Evolutionary conservation across 1,140 invertebrate species (phyloP).

Genomic region (Gonioctena quinquepunctata): DNA sequence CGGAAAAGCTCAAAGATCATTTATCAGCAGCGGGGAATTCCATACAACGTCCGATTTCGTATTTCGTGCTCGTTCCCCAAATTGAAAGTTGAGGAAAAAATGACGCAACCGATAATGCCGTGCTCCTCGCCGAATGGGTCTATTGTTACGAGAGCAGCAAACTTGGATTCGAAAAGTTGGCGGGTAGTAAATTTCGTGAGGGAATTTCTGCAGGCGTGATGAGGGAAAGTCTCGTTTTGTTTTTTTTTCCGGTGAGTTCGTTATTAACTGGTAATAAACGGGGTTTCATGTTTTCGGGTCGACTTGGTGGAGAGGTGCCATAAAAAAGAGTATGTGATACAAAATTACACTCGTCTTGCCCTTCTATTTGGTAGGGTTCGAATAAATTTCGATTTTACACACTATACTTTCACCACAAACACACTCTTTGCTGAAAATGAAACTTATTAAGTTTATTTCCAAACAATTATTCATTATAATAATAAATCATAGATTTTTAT

Average conservation of each 20-base stretch:
- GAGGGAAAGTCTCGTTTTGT: not conserved
- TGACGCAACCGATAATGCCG: not conserved
- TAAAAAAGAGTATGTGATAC: too few relatives aligned
- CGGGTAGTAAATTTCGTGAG: not conserved
- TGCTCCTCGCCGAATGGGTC: not conserved
- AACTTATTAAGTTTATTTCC: too few relatives aligned
- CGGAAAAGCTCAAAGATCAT: slow-evolving; percentile 2
- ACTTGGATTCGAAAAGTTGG: not conserved
- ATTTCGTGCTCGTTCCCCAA: not conserved
- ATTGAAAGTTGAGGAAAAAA: not conserved
- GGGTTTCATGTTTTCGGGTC: too few relatives aligned
- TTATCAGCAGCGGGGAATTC: slow-evolving; percentile 11
- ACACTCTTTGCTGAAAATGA: too few relatives aligned
- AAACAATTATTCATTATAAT: too few relatives aligned
- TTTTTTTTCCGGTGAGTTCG: not conserved
- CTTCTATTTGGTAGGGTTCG: too few relatives aligned
- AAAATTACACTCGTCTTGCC: too few relatives aligned
- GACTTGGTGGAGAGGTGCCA: too few relatives aligned
- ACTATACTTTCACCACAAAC: too few relatives aligned
- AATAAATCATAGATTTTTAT: too few relatives aligned
- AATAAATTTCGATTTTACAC: too few relatives aligned
- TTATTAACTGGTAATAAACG: not conserved
- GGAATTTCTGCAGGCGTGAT: not conserved
- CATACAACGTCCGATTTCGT: not conserved
- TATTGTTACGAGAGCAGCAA: not conserved